Base-by-base conservation (phyloP, 1,140 invertebrate genomes). In the Lepidurus packardi region DNA sequence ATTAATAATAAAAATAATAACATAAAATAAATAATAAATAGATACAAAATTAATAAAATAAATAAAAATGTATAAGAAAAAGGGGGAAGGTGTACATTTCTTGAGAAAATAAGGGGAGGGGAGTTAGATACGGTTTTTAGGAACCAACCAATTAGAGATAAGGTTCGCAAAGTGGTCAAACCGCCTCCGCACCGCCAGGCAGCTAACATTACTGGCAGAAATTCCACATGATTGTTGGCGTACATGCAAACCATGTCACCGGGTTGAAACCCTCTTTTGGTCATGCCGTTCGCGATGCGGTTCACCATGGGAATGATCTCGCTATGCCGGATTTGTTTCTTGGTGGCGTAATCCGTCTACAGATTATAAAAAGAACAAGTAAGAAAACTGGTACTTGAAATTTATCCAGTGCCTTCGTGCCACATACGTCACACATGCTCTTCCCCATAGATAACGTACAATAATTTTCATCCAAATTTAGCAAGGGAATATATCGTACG, bases 221-320 rank as follows among this genome's bases (percentile, higher is more conserved):
- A 65, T 65, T 65, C 53, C 16, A 65, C 53, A 16, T 65, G 53
- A 16, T 65, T 65, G 53, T 21, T 65, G 13, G 53, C 53, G 21
- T 65, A 65, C 53, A 65, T 65, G 53, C 53, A 65, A 65, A 65
- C 21, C 53, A 65, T 65, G 21, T 65, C 53, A 21, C 53, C 53
- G 21, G 53, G n/a, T 65, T 65, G 16, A 3, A 65, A 65, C 21
- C 53, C 53, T 65, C 53, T 65, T 65, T 65, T 65, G 53, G 4
- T 13, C 1, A 65, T 13, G 16, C 53, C 16, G 6, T 21, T 13
- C 16, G 53, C 53, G 13, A 65, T 21, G 21, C 53, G 53, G 53
- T 65, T 65, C 53, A 65, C 53, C 53, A 65, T 65, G 16, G 53
- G 53, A 65, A 65, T 65, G 8, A 65, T 1, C 21, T 65, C 53